Evolutionary conservation across 2,797 vertebrate species (phyloP), one percentile per base, ranked within the genome.

Genomic region (Acrocephalus scirpaceus): DNA sequence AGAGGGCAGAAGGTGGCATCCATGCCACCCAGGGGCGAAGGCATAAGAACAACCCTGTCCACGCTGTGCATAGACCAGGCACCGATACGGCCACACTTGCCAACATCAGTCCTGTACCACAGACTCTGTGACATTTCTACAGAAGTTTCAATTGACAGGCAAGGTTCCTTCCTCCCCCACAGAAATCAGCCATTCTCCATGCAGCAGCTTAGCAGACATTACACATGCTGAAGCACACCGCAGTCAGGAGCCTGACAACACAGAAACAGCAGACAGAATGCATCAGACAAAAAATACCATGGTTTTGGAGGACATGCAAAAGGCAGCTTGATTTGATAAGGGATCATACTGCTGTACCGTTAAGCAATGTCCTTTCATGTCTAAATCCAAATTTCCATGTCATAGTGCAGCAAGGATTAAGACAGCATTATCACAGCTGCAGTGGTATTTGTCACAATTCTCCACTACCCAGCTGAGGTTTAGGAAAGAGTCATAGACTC

Each of bases 51-150:
- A 75, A 40, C 5, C 19, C 72, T 22, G 58, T 36, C 50, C 0
- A 0, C 2, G 2, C 42, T 71, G 61, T 3, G 9, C n/a, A 50
- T 0, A 57, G 30, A 81, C 8, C 16, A 72, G 47, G 32, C n/a
- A 58, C 13, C 2, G 4, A 10, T 10, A 26, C 0, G 5, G 82
- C 9, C 1, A 1, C 16, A 15, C 4, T 11, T 56, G 78, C 20
- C 87, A 76, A 1, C 1, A 7, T 10, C 34, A 67, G 48, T 21
- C n/a, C 32, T 50, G 69, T 27, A n/a, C 38, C 48, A 60, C 40
- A 67, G 48, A 54, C 12, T 27, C 20, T 0, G 1, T 3, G 4
- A 11, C 42, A 16, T 17, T 45, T 57, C 61, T 67, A 23, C 42
- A 72, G 58, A n/a, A 36, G 56, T 16, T 86, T 45, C n/a, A 26